A percentile compares a stretch with the other conserved stretches of the same genome.
phyloP scores from a whole-genome alignment of 2,888 invertebrate species.

The Eupithecia exiguata region DNA sequence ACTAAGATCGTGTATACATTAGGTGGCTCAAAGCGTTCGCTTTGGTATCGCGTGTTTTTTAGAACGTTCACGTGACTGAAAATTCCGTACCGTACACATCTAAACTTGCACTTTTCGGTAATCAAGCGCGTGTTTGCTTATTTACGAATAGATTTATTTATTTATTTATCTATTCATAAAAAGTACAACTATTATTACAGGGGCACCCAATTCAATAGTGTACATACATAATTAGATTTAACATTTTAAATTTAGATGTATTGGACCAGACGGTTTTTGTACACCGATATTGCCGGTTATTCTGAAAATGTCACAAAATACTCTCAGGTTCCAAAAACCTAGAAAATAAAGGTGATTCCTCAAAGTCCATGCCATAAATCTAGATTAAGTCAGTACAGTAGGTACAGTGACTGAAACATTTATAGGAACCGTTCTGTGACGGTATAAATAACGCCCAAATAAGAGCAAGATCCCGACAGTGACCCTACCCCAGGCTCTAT shows the following conservation, averaged over 20 bases:
- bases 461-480: slow-evolving; percentile 13
- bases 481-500: slow-evolving; percentile 13
- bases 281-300: not conserved
- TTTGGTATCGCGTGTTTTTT: not conserved
- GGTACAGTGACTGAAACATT: not conserved
- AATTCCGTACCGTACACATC: not conserved
- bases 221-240: too few relatives aligned
- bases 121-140: not conserved
- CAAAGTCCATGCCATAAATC: not conserved
- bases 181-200: too few relatives aligned
- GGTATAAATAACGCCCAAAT: slow-evolving; percentile 14
- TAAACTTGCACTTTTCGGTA: not conserved
- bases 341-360: not conserved
- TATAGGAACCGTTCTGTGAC: not conserved
- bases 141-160: not conserved
- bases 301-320: not conserved
- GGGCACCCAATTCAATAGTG: too few relatives aligned
- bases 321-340: not conserved
- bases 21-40: not conserved
- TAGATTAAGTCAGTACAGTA: not conserved
- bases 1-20: too few relatives aligned
- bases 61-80: not conserved
- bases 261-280: not conserved
- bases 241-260: too few relatives aligned
- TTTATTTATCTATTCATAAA: too few relatives aligned